phyloP scores from a whole-genome alignment of 2,797 vertebrate genomes.

The Myotis pilosus region DNA sequence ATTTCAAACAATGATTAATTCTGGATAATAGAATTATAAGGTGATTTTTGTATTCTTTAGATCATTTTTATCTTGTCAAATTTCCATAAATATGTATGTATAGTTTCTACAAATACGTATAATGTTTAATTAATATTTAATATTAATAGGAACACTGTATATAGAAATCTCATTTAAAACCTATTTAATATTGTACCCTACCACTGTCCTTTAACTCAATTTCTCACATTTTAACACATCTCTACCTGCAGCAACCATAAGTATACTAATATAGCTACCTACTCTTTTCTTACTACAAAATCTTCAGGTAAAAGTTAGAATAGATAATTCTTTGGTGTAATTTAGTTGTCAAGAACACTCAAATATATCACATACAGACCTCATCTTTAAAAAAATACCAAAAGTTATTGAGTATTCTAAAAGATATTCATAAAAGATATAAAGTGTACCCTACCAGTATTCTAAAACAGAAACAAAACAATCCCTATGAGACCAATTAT shows the following conservation, averaged over 20 bases:
- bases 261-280: slow-evolving; percentile 63
- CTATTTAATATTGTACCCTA: not conserved
- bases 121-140: slow-evolving; percentile 2
- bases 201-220: not conserved
- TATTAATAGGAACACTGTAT: not conserved
- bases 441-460: not conserved
- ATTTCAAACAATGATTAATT: slow-evolving; percentile 44
- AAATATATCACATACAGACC: not conserved
- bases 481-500: slow-evolving; percentile 12
- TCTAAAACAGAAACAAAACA: slow-evolving; percentile 31
- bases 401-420: slow-evolving; percentile 6
- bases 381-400: not conserved
- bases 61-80: not conserved
- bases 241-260: slow-evolving; percentile 10
- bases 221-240: not conserved
- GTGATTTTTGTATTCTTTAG: not conserved
- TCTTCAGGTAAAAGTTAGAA: slow-evolving; percentile 38
- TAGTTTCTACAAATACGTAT: not conserved
- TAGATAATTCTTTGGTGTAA: not conserved
- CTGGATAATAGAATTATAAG: not conserved
- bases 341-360: slow-evolving; percentile 18
- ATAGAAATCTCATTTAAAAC: slow-evolving; percentile 35
- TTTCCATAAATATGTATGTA: not conserved
- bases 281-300: slow-evolving; percentile 77
- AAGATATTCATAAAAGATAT: not conserved